phyloP scores from a whole-genome alignment of 1,140 invertebrate genomes.

The Oncopeltus fasciatus region DNA sequence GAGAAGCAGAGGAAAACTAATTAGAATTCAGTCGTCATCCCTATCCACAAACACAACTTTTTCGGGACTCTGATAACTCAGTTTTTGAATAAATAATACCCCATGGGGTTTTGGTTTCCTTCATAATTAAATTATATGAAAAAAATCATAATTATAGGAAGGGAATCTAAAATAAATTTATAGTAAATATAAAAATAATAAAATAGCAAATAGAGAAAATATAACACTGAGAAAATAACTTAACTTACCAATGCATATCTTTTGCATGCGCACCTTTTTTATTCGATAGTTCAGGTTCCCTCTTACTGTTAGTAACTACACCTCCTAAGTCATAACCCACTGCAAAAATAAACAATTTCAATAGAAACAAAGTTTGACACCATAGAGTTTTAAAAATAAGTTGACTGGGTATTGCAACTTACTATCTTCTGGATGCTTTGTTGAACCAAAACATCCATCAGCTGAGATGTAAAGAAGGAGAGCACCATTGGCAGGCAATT shows the following conservation, averaged over 20 bases:
- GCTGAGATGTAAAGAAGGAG: slow-evolving; percentile 86
- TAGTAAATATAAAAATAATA: too few relatives aligned
- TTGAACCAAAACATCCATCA: slow-evolving; percentile 76
- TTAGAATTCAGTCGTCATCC: too few relatives aligned
- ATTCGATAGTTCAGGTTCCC: slow-evolving; percentile 49
- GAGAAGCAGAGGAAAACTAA: too few relatives aligned
- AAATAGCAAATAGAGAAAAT: too few relatives aligned
- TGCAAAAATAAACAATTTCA: slow-evolving; percentile 29
- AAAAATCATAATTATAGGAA: too few relatives aligned
- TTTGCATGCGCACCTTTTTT: slow-evolving; percentile 50
- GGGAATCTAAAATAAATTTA: too few relatives aligned
- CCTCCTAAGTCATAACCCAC: slow-evolving; percentile 88
- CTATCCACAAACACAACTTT: too few relatives aligned
- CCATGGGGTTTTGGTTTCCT: too few relatives aligned
- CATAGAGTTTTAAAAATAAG: neutral
- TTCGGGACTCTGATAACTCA: too few relatives aligned
- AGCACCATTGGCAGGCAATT: slow-evolving; percentile 79
- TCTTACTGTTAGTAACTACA: slow-evolving; percentile 70
- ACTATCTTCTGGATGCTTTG: slow-evolving; percentile 82
- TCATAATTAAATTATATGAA: too few relatives aligned
- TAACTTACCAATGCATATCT: slow-evolving; percentile 54
- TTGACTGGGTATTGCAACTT: slow-evolving; percentile 26
- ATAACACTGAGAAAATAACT: too few relatives aligned
- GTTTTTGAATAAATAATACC: too few relatives aligned
- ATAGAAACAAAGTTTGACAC: neutral